Conservation (phyloP, 2,888 invertebrate species). For the Volucella inanis region DNA sequence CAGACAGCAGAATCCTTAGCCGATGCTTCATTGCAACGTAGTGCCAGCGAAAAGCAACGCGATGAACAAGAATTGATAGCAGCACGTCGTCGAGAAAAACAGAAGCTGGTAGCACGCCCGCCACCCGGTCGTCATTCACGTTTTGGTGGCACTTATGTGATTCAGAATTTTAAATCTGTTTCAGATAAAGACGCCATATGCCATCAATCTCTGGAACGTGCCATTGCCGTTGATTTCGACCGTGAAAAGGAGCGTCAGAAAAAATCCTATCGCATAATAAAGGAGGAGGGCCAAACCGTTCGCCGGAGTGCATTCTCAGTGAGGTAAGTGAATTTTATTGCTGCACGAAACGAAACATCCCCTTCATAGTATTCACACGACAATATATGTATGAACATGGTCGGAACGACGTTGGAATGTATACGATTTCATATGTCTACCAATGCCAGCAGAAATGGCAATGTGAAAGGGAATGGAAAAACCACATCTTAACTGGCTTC, state of each 20-base stretch:
- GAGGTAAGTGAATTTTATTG: conserved; percentile 82
- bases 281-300: conserved; percentile 86
- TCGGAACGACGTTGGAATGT: background rate
- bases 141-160: conserved; percentile 96
- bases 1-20: conserved; percentile 89
- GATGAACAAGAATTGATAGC: conserved; percentile 92
- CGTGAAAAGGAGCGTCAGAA: conserved; percentile 90
- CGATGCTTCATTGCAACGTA: conserved; percentile 89
- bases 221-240: conserved; percentile 91
- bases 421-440: background rate
- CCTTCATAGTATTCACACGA: background rate
- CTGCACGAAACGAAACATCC: conserved; percentile 11
- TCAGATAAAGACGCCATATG: conserved; percentile 94
- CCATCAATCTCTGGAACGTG: conserved; percentile 92
- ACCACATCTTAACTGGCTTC: conserved; percentile 41
- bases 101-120: conserved; percentile 80
- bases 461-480: background rate
- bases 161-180: conserved; percentile 96
- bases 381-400: too few species aligned
- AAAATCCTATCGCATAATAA: conserved; percentile 88
- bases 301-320: conserved; percentile 95
- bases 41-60: conserved; percentile 90
- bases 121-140: conserved; percentile 89
- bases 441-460: too few species aligned
- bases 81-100: conserved; percentile 88